Evolutionary conservation across 2,888 invertebrate species (phyloP).

Genomic region (Linnaemya vulpina): DNA sequence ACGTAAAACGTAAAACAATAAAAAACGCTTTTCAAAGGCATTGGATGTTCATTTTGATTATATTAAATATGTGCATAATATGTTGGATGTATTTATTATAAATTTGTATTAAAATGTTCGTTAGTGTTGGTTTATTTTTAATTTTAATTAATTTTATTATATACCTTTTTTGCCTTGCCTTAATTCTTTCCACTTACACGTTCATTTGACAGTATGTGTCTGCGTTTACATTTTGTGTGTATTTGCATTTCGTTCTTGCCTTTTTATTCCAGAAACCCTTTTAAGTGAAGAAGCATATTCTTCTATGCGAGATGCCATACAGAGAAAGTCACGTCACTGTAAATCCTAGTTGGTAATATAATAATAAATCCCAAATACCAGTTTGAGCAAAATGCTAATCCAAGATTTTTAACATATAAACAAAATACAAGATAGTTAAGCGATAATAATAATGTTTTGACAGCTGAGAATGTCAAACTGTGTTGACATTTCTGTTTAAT

Average conservation of each 20-base stretch:
- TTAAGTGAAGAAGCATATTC: slow-evolving; percentile 17
- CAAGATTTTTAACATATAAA: too few relatives aligned
- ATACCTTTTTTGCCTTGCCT: slow-evolving; percentile 47
- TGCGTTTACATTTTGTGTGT: background rate
- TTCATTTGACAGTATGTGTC: background rate
- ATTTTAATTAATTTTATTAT: slow-evolving; percentile 47
- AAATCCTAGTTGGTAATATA: too few relatives aligned
- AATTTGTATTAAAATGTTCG: slow-evolving; percentile 57
- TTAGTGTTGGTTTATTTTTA: slow-evolving; percentile 63
- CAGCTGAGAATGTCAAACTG: too few relatives aligned
- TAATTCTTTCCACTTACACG: background rate
- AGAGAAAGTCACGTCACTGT: too few relatives aligned
- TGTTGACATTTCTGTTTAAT: too few relatives aligned
- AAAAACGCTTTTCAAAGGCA: too few relatives aligned
- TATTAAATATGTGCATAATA: background rate
- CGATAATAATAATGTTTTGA: too few relatives aligned
- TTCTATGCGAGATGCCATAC: background rate
- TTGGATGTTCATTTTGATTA: background rate
- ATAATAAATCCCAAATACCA: too few relatives aligned
- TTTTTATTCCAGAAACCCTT: slow-evolving; percentile 17
- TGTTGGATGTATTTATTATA: slow-evolving; percentile 14
- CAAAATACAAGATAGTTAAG: too few relatives aligned
- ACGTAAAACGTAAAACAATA: too few relatives aligned
- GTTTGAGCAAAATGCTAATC: too few relatives aligned
- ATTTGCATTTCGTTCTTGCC: slow-evolving; percentile 47